These are phyloP conservation scores for Lingula anatina DNA, from an alignment of 2,888 invertebrate genomes.

Conservation along the genomic window DNA sequence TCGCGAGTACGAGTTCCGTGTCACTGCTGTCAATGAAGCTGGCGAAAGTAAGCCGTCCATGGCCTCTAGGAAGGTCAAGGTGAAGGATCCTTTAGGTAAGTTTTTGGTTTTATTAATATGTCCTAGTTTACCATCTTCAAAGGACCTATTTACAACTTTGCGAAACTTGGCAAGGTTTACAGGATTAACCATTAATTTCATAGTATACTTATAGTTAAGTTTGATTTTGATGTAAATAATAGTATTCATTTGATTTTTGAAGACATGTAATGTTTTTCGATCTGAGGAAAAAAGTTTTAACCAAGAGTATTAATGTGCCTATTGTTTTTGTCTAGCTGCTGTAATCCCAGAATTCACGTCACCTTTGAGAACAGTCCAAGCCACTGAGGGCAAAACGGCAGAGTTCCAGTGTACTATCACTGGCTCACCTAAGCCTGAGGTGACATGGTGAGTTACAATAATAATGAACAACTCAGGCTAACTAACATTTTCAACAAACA, in stretches of 20 bases:
- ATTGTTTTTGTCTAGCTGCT: constrained; percentile 71
- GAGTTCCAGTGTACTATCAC: constrained; percentile 87
- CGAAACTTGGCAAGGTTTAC: no score
- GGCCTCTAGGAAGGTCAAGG: constrained; percentile 82
- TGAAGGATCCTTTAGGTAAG: constrained; percentile 81
- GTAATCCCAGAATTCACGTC: constrained; percentile 84
- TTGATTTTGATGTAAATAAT: neutral
- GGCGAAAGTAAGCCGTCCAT: constrained; percentile 83
- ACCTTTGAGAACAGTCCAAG: constrained; percentile 78
- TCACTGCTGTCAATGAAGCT: constrained; percentile 93
- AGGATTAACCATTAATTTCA: no score
- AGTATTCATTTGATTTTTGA: neutral
- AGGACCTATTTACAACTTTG: no score
- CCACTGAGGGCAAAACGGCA: constrained; percentile 90
- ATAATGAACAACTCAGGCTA: no score
- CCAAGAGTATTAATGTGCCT: no score
- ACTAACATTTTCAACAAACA: no score
- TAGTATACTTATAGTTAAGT: no score
- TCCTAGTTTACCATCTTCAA: no score
- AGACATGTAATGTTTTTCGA: neutral
- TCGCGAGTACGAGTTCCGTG: constrained; percentile 94
- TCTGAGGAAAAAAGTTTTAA: no score
- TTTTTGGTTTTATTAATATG: no score
- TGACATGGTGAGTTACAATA: constrained; percentile 73
- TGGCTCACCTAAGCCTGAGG: constrained; percentile 80